Evolutionary conservation across 2,888 invertebrate species (phyloP).

Genomic region (Tanypteryx hageni): DNA sequence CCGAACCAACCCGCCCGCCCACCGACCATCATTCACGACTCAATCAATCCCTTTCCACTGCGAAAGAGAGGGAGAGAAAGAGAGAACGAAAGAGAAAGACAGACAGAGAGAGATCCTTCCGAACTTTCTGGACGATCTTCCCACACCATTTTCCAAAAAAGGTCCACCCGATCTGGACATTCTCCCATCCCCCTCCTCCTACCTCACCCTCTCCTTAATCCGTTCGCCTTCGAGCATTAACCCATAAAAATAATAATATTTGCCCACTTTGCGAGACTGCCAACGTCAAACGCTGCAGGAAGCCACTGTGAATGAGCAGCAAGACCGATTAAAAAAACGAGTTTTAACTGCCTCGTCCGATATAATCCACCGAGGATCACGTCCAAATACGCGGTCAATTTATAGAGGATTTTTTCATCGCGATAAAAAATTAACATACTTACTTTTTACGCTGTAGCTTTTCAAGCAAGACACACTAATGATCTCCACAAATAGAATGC

Average conservation of each 20-base stretch:
- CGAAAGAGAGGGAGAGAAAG: background rate
- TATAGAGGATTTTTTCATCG: background rate
- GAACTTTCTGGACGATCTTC: no score
- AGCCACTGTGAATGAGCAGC: background rate
- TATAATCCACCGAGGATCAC: background rate
- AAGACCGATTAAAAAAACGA: background rate
- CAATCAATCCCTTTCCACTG: constrained; percentile 3
- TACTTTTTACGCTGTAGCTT: background rate
- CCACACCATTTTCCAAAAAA: no score
- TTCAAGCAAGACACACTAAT: background rate
- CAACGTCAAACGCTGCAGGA: background rate
- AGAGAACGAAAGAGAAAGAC: background rate
- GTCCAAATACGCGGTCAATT: background rate
- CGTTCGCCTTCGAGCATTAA: no score
- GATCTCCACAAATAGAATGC: background rate
- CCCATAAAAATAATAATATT: background rate
- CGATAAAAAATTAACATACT: background rate
- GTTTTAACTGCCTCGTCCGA: background rate
- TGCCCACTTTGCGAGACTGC: background rate
- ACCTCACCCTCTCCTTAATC: no score
- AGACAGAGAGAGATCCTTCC: no score
- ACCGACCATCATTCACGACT: background rate
- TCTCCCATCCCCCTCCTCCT: background rate
- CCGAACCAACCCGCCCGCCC: background rate
- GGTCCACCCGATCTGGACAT: background rate